A percentile compares a stretch with the other conserved stretches of the same genome.
phyloP scores from a whole-genome alignment of 2,113 vertebrate genomes.

The Artemisiospiza belli region DNA sequence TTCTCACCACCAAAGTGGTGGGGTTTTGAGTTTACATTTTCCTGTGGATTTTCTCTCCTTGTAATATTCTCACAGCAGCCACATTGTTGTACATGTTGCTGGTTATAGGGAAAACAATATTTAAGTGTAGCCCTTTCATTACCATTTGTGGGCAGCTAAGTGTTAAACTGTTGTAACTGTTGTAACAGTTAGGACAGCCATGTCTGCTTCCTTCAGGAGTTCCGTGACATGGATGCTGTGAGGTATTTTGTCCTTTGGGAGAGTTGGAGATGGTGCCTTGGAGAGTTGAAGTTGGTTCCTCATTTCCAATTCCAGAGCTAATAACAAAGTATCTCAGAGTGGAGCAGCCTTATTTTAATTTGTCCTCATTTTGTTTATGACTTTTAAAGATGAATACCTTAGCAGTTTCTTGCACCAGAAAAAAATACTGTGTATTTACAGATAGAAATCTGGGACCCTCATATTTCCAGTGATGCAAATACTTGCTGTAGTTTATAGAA shows the following conservation, averaged over 20 bases:
- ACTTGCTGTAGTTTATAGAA: not conserved
- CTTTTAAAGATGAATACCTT: not conserved
- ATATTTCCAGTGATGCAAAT: not conserved
- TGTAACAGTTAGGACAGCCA: not conserved
- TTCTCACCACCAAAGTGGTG: not conserved
- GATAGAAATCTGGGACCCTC: not conserved
- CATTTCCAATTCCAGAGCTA: not conserved
- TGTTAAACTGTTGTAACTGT: not conserved
- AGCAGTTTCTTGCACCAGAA: not conserved
- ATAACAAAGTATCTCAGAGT: not conserved
- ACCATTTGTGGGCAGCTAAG: not conserved
- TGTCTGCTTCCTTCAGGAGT: not conserved
- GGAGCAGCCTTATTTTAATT: not conserved
- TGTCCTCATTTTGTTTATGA: not conserved
- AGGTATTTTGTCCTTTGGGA: not conserved
- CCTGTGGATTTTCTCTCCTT: conserved; percentile 29
- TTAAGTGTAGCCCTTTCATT: not conserved
- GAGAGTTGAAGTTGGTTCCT: not conserved
- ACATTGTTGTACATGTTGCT: not conserved
- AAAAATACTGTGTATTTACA: not conserved
- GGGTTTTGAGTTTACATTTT: not conserved
- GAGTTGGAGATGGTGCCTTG: not conserved
- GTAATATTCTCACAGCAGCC: conserved; percentile 18
- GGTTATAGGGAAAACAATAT: not conserved
- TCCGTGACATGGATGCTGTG: not conserved